Evolutionary conservation across 2,113 vertebrate species (phyloP).

Genomic region (Tympanuchus pallidicinctus): DNA sequence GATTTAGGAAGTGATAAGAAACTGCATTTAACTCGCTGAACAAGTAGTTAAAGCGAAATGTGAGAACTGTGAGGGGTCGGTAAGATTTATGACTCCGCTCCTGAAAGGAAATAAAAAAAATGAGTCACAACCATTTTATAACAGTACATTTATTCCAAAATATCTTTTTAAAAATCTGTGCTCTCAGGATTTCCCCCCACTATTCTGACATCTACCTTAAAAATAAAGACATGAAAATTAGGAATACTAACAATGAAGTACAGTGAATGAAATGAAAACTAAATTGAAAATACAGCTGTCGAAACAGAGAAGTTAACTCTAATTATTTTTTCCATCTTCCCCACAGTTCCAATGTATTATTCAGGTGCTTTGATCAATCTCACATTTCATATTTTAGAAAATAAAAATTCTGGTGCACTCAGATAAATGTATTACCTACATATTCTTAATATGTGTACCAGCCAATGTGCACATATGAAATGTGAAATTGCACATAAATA

Average conservation of each 20-base stretch:
- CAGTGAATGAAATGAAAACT: not conserved
- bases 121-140: not conserved
- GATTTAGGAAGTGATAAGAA: slow-evolving; percentile 95
- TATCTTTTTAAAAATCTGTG: not conserved
- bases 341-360: not conserved
- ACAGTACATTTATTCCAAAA: not conserved
- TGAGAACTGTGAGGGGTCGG: slow-evolving; percentile 94
- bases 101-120: slow-evolving; percentile 71
- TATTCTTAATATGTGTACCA: not conserved
- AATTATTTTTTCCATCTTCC: not conserved
- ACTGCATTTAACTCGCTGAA: slow-evolving; percentile 91
- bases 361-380: not conserved
- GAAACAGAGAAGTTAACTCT: not conserved
- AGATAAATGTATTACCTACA: not conserved
- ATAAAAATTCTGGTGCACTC: not conserved
- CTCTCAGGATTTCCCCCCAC: fast-evolving
- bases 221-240: not conserved
- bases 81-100: slow-evolving; percentile 99
- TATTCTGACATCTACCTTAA: not conserved
- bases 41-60: slow-evolving; percentile 95
- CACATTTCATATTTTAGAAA: not conserved
- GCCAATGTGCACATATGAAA: not conserved
- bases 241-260: not conserved
- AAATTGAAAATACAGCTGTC: not conserved
- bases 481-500: not conserved